Evolutionary conservation across 2,888 invertebrate species (phyloP).

Genomic region (Troilus luridus): DNA sequence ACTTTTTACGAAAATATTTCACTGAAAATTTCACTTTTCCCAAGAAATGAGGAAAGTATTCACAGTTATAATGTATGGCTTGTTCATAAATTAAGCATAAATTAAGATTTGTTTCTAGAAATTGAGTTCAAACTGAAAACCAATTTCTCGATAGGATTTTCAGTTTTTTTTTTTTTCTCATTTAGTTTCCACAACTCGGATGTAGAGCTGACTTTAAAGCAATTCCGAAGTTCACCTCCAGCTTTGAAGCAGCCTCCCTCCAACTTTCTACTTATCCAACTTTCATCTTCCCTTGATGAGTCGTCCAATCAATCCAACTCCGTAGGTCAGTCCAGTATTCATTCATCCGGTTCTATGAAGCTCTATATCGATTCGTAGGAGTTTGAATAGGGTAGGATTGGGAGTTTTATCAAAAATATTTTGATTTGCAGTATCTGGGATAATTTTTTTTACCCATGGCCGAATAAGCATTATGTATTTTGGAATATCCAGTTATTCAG

Average conservation of each 20-base stretch:
- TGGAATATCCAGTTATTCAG: no score
- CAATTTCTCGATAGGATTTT: background rate
- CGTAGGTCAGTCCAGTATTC: background rate
- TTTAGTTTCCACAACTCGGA: slow-evolving; percentile 19
- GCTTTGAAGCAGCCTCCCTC: background rate
- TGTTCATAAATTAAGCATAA: background rate
- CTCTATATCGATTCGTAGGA: background rate
- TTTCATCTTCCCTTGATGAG: slow-evolving; percentile 25
- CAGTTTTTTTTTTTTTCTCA: slow-evolving; percentile 8
- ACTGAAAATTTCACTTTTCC: no score
- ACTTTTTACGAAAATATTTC: no score
- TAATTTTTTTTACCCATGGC: no score
- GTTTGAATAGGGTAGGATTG: background rate
- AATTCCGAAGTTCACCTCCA: slow-evolving; percentile 22
- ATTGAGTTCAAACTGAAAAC: background rate
- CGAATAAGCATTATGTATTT: no score
- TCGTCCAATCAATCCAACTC: slow-evolving; percentile 35
- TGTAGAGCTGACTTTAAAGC: background rate
- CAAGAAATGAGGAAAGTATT: no score
- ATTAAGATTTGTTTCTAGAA: background rate
- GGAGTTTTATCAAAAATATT: no score
- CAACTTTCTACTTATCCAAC: slow-evolving; percentile 34
- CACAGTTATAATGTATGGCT: no score
- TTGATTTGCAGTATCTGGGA: no score
- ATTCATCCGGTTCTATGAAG: background rate